phyloP scores from a whole-genome alignment of 2,113 vertebrate genomes.

The Eudyptes chrysolophus region DNA sequence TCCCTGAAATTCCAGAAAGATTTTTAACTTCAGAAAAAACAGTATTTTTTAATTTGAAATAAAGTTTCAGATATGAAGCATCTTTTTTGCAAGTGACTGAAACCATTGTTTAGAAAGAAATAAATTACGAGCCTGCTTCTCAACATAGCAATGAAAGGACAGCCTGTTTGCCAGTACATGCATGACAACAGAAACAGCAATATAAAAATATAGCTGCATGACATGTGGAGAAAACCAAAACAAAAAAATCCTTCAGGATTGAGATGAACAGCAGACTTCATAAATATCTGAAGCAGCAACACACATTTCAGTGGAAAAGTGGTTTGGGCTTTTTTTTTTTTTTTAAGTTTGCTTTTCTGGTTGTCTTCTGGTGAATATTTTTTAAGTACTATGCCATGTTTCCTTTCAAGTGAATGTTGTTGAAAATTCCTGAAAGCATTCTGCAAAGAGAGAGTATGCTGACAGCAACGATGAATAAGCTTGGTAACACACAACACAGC shows the following conservation, averaged over 20 bases:
- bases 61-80: neutral
- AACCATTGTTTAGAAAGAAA: neutral
- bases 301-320: neutral
- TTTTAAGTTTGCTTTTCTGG: neutral
- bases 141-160: neutral
- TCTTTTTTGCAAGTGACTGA: neutral
- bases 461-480: slow-evolving; percentile 28
- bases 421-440: slow-evolving; percentile 14
- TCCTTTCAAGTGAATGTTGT: neutral
- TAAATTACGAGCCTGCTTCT: neutral
- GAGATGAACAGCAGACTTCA: neutral
- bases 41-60: neutral
- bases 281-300: neutral
- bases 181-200: neutral
- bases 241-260: neutral
- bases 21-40: neutral
- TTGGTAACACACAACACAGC: slow-evolving; percentile 6
- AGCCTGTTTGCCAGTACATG: neutral
- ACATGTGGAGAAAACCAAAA: neutral
- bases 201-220: neutral
- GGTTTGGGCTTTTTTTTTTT: neutral
- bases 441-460: neutral
- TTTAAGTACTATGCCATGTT: neutral
- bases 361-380: neutral
- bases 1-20: neutral